These are phyloP conservation scores for Enteromius trimaculatus DNA, from an alignment of 2,797 vertebrate species.

Conservation along the genomic window DNA sequence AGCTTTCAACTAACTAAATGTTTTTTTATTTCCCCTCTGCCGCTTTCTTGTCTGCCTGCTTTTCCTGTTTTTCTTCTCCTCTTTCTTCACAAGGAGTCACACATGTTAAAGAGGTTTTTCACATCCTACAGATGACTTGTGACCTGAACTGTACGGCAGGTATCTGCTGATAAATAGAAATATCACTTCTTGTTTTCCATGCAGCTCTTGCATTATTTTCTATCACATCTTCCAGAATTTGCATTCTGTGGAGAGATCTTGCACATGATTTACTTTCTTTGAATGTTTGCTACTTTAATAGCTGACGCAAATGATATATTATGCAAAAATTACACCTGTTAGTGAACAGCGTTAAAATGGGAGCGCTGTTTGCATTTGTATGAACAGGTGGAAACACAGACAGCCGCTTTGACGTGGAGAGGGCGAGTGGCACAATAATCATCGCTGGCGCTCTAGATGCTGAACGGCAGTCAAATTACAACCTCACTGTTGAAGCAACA, in stretches of 20 bases:
- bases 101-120: conserved; percentile 85
- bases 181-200: conserved; percentile 53
- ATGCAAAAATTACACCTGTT: conserved; percentile 15
- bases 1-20: conserved; percentile 32
- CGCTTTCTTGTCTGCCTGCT: conserved; percentile 29
- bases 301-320: conserved; percentile 18
- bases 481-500: conserved; percentile 86
- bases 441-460: conserved; percentile 84
- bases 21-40: conserved; percentile 3
- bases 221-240: background rate
- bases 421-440: conserved; percentile 83
- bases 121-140: conserved; percentile 87
- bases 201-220: background rate
- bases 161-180: conserved; percentile 86
- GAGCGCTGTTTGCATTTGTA: conserved; percentile 63
- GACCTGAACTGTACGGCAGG: conserved; percentile 87
- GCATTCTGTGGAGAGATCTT: conserved; percentile 4
- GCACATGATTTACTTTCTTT: conserved; percentile 8
- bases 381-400: conserved; percentile 83
- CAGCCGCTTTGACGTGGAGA: conserved; percentile 85
- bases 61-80: conserved; percentile 60
- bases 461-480: conserved; percentile 85
- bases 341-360: conserved; percentile 43
- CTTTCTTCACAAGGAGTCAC: conserved; percentile 81
- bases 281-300: conserved; percentile 18